phyloP scores from a whole-genome alignment of 1,140 invertebrate genomes.

The Zelostemma sp. region DNA sequence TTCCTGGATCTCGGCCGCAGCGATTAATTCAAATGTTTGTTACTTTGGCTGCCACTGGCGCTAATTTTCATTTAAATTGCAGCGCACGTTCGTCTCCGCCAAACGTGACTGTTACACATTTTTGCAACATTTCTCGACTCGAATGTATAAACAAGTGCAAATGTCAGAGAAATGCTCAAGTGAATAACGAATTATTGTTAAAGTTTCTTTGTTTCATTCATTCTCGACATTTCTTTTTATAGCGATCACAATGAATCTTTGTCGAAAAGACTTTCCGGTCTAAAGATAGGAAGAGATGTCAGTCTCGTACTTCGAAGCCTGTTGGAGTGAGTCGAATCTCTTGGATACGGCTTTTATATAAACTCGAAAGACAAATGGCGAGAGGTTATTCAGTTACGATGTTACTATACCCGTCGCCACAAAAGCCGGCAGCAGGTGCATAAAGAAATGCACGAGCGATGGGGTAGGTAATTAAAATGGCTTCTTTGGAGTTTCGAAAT shows the following conservation, averaged over 20 bases:
- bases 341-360: slow-evolving; percentile 49
- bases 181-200: no score
- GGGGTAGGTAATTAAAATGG: slow-evolving; percentile 62
- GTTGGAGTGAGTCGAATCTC: not conserved
- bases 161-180: no score
- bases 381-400: slow-evolving; percentile 33
- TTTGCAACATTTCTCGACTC: no score
- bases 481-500: slow-evolving; percentile 50
- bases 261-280: not conserved
- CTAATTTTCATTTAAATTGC: not conserved
- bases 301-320: not conserved
- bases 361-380: slow-evolving; percentile 61
- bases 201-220: no score
- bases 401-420: slow-evolving; percentile 36
- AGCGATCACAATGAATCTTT: not conserved
- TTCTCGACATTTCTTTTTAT: not conserved
- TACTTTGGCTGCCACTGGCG: slow-evolving; percentile 3
- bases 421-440: slow-evolving; percentile 57
- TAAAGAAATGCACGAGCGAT: slow-evolving; percentile 41
- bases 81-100: not conserved
- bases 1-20: slow-evolving; percentile 32
- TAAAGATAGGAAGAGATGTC: not conserved
- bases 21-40: slow-evolving; percentile 45
- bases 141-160: no score
- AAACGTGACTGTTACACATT: no score